These are phyloP conservation scores for Zoroaster sp. DNA, from an alignment of 53 echinoderm and acorn worm species.

Conservation along the genomic window DNA sequence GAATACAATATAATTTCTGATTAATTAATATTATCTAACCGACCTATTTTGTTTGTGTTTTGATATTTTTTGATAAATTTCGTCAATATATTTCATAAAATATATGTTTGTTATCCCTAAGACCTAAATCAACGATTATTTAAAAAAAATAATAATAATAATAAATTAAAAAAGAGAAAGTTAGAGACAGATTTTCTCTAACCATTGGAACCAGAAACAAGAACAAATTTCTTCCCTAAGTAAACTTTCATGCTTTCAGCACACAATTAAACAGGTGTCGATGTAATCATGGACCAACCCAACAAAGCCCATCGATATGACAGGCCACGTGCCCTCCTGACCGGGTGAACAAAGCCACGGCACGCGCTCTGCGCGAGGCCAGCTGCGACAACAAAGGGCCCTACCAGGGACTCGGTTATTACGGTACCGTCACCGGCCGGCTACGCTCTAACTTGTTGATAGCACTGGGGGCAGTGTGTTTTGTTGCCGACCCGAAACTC, in stretches of 20 bases:
- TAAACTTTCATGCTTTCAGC: neutral
- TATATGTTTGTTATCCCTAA: no score
- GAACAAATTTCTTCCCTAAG: neutral
- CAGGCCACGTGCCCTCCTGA: conserved; percentile 24
- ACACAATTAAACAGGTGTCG: conserved; percentile 25
- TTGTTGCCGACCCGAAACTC: neutral
- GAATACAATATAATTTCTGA: no score
- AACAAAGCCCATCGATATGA: neutral
- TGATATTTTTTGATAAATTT: no score
- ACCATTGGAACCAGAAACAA: neutral
- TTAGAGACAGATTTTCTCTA: no score
- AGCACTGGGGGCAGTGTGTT: neutral
- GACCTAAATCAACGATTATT: no score
- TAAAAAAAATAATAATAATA: no score
- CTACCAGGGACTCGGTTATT: neutral
- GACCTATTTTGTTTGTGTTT: no score
- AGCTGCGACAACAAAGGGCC: conserved; percentile 20
- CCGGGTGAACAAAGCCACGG: neutral
- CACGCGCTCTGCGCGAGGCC: conserved; percentile 12
- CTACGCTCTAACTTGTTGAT: neutral
- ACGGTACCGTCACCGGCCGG: neutral
- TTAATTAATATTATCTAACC: no score
- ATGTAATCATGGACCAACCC: neutral
- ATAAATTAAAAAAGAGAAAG: no score
- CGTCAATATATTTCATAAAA: no score